Percentiles rank a stretch among this genome's conserved stretches.
Evolutionary conservation across 2,113 vertebrate genomes (phyloP).

Genomic region (Poeciliopsis turrubarensis): DNA sequence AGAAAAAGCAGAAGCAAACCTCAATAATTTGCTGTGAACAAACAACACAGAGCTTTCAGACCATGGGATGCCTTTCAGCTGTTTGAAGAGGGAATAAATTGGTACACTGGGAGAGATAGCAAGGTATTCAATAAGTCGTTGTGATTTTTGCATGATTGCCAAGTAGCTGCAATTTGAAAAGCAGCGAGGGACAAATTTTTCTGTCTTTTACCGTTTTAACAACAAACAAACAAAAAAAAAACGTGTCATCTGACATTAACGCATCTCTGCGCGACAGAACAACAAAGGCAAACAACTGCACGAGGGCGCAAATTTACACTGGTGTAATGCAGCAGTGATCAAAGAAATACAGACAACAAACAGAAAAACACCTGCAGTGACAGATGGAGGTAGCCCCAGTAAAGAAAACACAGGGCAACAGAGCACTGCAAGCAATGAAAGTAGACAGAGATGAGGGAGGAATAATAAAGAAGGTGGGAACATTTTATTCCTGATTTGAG

Average conservation of each 20-base stretch:
- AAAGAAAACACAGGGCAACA: constrained; percentile 37
- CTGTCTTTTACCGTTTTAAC: constrained; percentile 46
- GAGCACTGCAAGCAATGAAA: constrained; percentile 5
- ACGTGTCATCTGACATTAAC: constrained; percentile 46
- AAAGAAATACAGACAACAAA: constrained; percentile 55
- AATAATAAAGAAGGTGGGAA: constrained; percentile 54
- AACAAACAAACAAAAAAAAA: constrained; percentile 43
- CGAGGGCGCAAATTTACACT: constrained; percentile 50
- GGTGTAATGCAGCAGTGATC: constrained; percentile 56
- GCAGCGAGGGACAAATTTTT: constrained; percentile 38
- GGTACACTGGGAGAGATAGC: constrained; percentile 28
- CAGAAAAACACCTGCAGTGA: constrained; percentile 57
- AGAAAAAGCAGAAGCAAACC: constrained; percentile 22
- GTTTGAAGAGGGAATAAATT: constrained; percentile 52
- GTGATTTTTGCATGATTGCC: constrained; percentile 47
- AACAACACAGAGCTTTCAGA: constrained; percentile 25
- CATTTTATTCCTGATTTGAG: constrained; percentile 45
- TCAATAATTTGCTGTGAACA: constrained; percentile 37
- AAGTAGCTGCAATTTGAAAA: constrained; percentile 49
- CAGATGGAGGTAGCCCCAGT: constrained; percentile 59
- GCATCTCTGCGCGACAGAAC: constrained; percentile 14
- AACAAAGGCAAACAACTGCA: constrained; percentile 66
- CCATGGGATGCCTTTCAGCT: constrained; percentile 36
- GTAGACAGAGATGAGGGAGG: constrained; percentile 28
- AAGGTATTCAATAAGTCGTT: constrained; percentile 42